phyloP scores from a whole-genome alignment of 2,888 invertebrate species.

The Gastracanthus pulcherrimus region DNA sequence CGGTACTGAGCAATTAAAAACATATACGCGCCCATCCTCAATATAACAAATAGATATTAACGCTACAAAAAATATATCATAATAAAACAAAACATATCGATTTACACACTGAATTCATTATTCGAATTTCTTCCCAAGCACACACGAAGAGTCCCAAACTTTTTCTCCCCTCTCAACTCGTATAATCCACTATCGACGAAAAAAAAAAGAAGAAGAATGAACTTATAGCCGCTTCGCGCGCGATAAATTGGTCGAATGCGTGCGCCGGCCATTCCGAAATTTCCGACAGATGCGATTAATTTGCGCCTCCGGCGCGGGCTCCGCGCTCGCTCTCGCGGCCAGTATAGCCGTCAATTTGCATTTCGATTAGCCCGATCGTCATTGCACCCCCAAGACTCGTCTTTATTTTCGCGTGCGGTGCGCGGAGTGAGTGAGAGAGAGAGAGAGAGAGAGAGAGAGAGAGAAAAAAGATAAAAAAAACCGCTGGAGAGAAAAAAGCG shows the following conservation, averaged over 20 bases:
- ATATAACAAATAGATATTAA: too few species aligned
- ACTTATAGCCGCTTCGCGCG: not conserved
- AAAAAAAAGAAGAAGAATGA: not conserved
- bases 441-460: not conserved
- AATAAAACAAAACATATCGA: too few species aligned
- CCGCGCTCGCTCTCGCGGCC: too few species aligned
- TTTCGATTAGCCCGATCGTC: slow-evolving; percentile 26
- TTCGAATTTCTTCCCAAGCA: too few species aligned
- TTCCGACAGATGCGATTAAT: slow-evolving; percentile 43
- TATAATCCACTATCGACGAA: too few species aligned
- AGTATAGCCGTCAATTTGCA: not conserved
- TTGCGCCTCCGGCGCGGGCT: not conserved
- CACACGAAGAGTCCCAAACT: too few species aligned
- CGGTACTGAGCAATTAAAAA: too few species aligned
- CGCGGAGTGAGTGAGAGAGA: not conserved
- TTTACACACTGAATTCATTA: too few species aligned
- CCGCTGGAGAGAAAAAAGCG: not conserved
- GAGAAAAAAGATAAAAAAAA: not conserved
- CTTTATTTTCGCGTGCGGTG: slow-evolving; percentile 15
- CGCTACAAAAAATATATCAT: too few species aligned
- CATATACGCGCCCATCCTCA: too few species aligned
- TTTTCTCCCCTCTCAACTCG: too few species aligned
- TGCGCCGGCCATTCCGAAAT: too few species aligned
- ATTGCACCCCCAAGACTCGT: not conserved
- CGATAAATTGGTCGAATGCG: not conserved